A percentile compares a stretch with the other conserved stretches of the same genome.
Evolutionary conservation across 1,140 invertebrate species (phyloP).

Genomic region (Diabrotica undecimpunctata): DNA sequence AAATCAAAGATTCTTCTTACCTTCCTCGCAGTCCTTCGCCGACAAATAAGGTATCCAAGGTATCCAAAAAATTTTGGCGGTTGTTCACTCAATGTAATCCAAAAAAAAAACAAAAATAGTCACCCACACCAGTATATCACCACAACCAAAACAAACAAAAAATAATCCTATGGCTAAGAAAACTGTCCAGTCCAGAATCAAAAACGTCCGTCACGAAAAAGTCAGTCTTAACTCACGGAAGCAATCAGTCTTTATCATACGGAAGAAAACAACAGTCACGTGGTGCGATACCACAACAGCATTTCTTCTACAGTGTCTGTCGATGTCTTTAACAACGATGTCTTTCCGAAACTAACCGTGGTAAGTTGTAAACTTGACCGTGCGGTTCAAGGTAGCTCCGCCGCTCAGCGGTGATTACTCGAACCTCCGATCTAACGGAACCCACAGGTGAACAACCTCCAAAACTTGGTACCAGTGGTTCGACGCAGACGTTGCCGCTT

Average conservation of each 20-base stretch:
- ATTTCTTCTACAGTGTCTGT: constrained; percentile 29
- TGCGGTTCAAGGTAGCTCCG: constrained; percentile 41
- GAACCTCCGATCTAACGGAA: constrained; percentile 43
- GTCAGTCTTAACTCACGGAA: constrained; percentile 12
- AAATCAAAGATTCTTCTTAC: constrained; percentile 14
- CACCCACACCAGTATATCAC: constrained; percentile 15
- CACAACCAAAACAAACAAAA: not conserved
- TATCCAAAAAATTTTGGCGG: constrained; percentile 40
- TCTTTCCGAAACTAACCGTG: constrained; percentile 45
- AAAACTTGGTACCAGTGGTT: constrained; percentile 31
- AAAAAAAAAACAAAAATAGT: constrained; percentile 22
- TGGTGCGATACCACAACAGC: constrained; percentile 13
- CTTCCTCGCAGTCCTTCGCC: constrained; percentile 33
- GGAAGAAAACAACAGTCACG: constrained; percentile 11
- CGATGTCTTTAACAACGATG: constrained; percentile 34
- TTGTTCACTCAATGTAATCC: constrained; percentile 27
- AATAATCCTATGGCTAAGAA: not conserved
- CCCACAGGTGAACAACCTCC: constrained; percentile 44
- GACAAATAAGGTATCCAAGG: constrained; percentile 39
- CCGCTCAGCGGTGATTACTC: constrained; percentile 38
- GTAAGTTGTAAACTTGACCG: constrained; percentile 47
- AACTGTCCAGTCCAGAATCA: too few species aligned
- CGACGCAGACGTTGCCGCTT: not conserved
- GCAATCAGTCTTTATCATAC: constrained; percentile 9
- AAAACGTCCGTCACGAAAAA: constrained; percentile 8